Conservation (phyloP, 2,113 vertebrate genomes). For the Mola mola region DNA sequence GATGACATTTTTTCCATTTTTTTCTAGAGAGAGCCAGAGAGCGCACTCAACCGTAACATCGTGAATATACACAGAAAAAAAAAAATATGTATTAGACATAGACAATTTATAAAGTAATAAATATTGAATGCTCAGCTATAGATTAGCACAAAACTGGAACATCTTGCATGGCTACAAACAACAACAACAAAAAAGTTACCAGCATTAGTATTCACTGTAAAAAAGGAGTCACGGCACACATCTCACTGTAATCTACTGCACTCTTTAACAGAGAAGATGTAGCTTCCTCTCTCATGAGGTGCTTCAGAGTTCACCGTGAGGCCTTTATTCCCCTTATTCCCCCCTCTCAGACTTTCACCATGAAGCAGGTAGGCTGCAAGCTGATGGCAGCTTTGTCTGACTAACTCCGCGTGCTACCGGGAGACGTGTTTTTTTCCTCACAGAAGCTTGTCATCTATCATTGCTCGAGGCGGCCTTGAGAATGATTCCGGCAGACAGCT, state of each 20-base stretch:
- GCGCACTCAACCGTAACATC: not conserved
- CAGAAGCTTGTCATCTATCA: conserved; percentile 72
- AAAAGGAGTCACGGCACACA: conserved; percentile 8
- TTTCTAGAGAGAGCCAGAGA: not conserved
- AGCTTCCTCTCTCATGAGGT: conserved; percentile 41
- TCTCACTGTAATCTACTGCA: conserved; percentile 40
- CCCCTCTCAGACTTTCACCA: not conserved
- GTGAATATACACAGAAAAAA: no score
- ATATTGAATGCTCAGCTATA: conserved; percentile 5
- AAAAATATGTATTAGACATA: not conserved
- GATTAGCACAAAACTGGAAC: not conserved
- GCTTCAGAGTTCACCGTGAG: conserved; percentile 11
- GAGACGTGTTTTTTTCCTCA: conserved; percentile 52
- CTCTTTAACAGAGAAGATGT: conserved; percentile 22
- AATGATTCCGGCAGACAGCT: conserved; percentile 66
- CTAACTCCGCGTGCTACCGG: conserved; percentile 32
- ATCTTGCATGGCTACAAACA: not conserved
- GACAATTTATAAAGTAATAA: not conserved
- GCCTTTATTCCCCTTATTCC: not conserved
- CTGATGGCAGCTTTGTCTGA: conserved; percentile 51
- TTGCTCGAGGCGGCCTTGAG: conserved; percentile 63
- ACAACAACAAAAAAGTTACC: conserved; percentile 21
- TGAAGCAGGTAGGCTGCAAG: conserved; percentile 24
- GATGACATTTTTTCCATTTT: not conserved
- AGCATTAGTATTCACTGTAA: conserved; percentile 30